phyloP scores from a whole-genome alignment of 2,797 vertebrate species.

The Pantherophis alleghaniensis region DNA sequence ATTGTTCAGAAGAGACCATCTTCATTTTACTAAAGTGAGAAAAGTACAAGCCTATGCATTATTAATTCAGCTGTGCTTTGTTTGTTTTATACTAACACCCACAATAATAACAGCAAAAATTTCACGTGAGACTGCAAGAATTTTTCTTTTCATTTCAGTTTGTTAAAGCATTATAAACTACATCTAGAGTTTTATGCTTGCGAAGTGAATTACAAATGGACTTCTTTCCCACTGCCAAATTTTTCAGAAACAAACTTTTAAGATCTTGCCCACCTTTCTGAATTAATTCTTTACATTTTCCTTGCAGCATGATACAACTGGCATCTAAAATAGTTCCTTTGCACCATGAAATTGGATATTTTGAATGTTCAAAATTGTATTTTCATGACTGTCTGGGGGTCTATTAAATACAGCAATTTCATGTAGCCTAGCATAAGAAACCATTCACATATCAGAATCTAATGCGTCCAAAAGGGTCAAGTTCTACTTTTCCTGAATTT shows the following conservation, averaged over 20 bases:
- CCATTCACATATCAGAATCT: conserved; percentile 79
- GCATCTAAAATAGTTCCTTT: conserved; percentile 80
- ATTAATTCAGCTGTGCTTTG: conserved; percentile 28
- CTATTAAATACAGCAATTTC: conserved; percentile 86
- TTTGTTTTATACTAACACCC: conserved; percentile 32
- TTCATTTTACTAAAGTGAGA: background rate
- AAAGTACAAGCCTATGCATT: conserved; percentile 8
- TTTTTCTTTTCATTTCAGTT: conserved; percentile 41
- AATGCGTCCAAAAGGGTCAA: background rate
- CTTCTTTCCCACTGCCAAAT: conserved; percentile 60
- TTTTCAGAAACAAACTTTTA: conserved; percentile 67
- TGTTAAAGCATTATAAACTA: conserved; percentile 55
- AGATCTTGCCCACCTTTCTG: conserved; percentile 66
- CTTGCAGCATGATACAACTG: conserved; percentile 69
- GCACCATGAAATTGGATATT: conserved; percentile 75
- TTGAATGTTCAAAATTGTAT: conserved; percentile 85
- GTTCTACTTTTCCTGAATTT: conserved; percentile 35
- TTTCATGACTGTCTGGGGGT: conserved; percentile 81
- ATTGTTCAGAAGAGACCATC: conserved; percentile 30
- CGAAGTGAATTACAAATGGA: conserved; percentile 47
- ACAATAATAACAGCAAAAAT: conserved; percentile 16
- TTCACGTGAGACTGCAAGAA: conserved; percentile 48
- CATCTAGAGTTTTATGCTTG: conserved; percentile 54
- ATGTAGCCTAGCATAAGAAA: conserved; percentile 81
- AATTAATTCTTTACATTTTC: conserved; percentile 71